Conservation (phyloP, 2,113 vertebrate genomes). For the Empidonax alnorum region DNA sequence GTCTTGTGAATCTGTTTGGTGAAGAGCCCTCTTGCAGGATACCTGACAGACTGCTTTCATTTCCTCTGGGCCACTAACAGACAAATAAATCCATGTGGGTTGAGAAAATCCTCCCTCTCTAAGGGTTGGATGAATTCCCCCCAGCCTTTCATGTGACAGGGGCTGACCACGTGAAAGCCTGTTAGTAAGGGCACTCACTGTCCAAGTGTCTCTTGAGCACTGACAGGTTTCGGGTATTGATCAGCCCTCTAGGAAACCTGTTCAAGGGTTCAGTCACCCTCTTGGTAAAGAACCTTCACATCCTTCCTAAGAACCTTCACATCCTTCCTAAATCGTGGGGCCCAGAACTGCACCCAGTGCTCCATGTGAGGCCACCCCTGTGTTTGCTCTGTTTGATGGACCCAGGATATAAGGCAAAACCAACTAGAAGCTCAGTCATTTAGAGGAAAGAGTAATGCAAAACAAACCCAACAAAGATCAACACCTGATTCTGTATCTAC, state of each 20-base stretch:
- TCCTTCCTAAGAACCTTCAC: not conserved
- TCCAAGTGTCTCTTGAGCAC: not conserved
- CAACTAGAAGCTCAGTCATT: not conserved
- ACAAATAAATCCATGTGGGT: slow-evolving; percentile 75
- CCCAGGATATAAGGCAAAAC: not conserved
- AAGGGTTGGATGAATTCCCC: not conserved
- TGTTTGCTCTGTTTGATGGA: not conserved
- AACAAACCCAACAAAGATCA: not conserved
- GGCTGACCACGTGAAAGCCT: not conserved
- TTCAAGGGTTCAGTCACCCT: too few species aligned
- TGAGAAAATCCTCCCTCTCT: slow-evolving; percentile 2
- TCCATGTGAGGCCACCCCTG: not conserved
- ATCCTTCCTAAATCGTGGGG: not conserved
- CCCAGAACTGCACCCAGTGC: not conserved
- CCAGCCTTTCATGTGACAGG: not conserved
- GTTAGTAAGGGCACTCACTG: not conserved
- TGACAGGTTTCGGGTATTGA: not conserved
- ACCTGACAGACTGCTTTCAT: not conserved
- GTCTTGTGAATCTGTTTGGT: not conserved
- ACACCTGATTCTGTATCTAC: not conserved
- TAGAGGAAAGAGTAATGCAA: not conserved
- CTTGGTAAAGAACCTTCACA: not conserved
- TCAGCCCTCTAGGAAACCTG: not conserved
- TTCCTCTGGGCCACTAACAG: not conserved
- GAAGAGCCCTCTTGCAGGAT: not conserved